Evolutionary conservation across 30 jellyfish, hydroid and myxozoan genomes (phyloP), one percentile per base, ranked within the genome.

Genomic region (Pseudorhiza aurosa): DNA sequence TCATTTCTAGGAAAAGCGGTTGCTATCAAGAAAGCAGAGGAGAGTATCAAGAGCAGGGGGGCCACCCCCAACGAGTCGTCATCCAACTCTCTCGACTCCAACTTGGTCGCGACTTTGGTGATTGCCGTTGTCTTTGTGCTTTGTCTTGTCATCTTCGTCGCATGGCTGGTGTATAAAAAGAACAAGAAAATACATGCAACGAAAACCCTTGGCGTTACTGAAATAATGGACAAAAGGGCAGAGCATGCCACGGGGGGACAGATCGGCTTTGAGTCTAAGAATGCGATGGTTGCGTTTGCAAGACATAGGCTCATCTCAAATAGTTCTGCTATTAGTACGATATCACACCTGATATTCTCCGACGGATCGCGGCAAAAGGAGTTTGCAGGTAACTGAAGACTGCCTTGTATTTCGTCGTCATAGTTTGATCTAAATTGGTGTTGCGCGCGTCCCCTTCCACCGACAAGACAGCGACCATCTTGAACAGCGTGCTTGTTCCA

Each of bases 301-400:
- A 65, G 91, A 70, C n/a, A 69, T 4, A 65, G 91, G 51, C 30
- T 80, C 70, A 80, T 80, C 8, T 80, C 91, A 37, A 80, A 49
- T 27, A 65, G 78, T 26, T 80, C 91, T 1, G 69, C 24, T 7
- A 9, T 80, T 8, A 65, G 63, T 24, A 46, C 83, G 9, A 19
- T 72, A 1, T 64, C 91, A 12, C 91, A 65, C 24, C 21, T 51
- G 40, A 24, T 53, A n/a, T 80, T 70, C 76, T 57, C 43, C 26
- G 59, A 64, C 55, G 67, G 71, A 19, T 31, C 79, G 5, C n/a
- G 64, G 19, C 70, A 76, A 37, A 65, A 27, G 37, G 88, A 76
- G 50, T 56, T 32, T n/a, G 62, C 65, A 32, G 88, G 88, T 76
- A 58, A n/a, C n/a, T n/a, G n/a, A n/a, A n/a, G n/a, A n/a, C n/a